Conservation (phyloP, 2,888 invertebrate genomes). For the Spisula solida region DNA sequence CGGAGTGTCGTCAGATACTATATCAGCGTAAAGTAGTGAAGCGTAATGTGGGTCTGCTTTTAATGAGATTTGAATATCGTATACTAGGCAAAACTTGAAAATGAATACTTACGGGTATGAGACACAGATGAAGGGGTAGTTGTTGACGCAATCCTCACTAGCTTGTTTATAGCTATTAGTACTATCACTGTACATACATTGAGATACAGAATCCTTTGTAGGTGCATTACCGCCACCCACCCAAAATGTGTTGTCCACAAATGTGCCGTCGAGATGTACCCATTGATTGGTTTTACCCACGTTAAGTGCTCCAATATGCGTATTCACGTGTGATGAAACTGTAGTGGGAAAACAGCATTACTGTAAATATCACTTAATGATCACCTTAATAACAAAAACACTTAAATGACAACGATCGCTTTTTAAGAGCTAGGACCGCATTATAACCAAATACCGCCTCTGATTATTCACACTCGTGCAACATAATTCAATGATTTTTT, state of each 20-base stretch:
- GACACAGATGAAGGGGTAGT: not conserved
- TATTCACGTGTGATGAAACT: not conserved
- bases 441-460: too few relatives aligned
- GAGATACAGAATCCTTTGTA: not conserved
- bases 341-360: not conserved
- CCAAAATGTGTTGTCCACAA: conserved; percentile 15
- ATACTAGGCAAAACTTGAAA: too few relatives aligned
- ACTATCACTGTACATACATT: conserved; percentile 12
- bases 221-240: not conserved
- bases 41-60: too few relatives aligned
- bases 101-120: not conserved
- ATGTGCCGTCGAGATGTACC: conserved; percentile 32
- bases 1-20: too few relatives aligned
- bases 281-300: not conserved
- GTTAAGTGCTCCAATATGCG: conserved; percentile 10
- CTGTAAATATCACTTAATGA: not conserved
- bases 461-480: too few relatives aligned
- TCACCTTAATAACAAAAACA: too few relatives aligned
- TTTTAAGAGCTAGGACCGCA: too few relatives aligned
- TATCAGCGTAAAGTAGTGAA: too few relatives aligned
- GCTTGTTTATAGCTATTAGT: not conserved
- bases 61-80: too few relatives aligned
- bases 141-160: not conserved
- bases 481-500: too few relatives aligned
- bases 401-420: too few relatives aligned